phyloP scores from a whole-genome alignment of 2,888 invertebrate genomes.

The Dioctria linearis region DNA sequence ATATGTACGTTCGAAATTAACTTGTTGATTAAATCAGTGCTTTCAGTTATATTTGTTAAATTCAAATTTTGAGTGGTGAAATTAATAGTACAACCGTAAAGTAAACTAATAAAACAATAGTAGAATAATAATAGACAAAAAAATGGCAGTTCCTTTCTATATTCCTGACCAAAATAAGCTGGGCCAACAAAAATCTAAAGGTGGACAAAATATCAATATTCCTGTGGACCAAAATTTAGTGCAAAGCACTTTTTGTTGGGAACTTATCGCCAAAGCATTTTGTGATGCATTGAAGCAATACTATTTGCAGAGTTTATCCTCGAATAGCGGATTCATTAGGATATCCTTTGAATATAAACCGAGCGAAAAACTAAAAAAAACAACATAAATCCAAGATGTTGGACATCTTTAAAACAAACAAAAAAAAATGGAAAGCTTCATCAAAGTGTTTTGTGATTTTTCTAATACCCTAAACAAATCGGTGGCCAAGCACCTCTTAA shows the following conservation, averaged over 20 bases:
- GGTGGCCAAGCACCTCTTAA: slow-evolving; percentile 48
- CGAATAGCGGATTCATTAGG: slow-evolving; percentile 54
- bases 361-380: slow-evolving; percentile 53
- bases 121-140: neutral
- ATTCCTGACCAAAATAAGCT: slow-evolving; percentile 57
- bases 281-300: slow-evolving; percentile 57
- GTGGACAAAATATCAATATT: slow-evolving; percentile 51
- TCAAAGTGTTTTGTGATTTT: slow-evolving; percentile 59
- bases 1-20: slow-evolving; percentile 38
- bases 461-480: slow-evolving; percentile 2
- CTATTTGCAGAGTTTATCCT: slow-evolving; percentile 54
- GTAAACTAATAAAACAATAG: too few relatives aligned
- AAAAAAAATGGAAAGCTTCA: slow-evolving; percentile 43
- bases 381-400: slow-evolving; percentile 18
- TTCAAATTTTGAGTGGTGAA: slow-evolving; percentile 9
- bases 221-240: slow-evolving; percentile 52
- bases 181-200: slow-evolving; percentile 36
- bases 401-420: neutral
- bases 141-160: slow-evolving; percentile 58
- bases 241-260: slow-evolving; percentile 54
- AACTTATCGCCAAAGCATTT: slow-evolving; percentile 56
- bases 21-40: slow-evolving; percentile 35
- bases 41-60: slow-evolving; percentile 8
- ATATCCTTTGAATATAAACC: slow-evolving; percentile 58
- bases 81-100: slow-evolving; percentile 11